These are phyloP conservation scores for Adelosebastes latens DNA, from an alignment of 2,797 vertebrate species.

Conservation along the genomic window DNA sequence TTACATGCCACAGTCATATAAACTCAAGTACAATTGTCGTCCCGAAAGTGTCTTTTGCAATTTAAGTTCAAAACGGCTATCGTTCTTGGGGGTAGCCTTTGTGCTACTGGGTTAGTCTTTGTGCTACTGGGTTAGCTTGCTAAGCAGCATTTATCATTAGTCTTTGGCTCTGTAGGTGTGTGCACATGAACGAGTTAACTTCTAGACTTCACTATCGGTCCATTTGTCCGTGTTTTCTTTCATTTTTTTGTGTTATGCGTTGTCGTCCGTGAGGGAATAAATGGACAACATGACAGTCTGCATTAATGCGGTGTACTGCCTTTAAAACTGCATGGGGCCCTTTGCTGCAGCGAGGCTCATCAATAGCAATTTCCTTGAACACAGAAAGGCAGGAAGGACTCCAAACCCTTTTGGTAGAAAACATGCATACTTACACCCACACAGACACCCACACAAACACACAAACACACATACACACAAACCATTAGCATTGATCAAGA, in stretches of 20 bases:
- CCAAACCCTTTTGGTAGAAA: slow-evolving; percentile 10
- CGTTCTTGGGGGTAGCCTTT: too few relatives aligned
- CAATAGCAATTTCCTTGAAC: slow-evolving; percentile 67
- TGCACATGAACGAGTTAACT: too few relatives aligned
- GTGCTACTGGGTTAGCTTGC: too few relatives aligned
- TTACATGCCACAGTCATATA: too few relatives aligned
- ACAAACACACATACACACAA: not conserved
- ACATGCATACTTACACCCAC: not conserved
- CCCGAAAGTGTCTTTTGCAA: too few relatives aligned
- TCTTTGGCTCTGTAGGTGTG: too few relatives aligned
- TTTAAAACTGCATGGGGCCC: slow-evolving; percentile 26
- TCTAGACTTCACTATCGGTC: fast-evolving
- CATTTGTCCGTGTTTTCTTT: too few relatives aligned
- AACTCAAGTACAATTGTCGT: too few relatives aligned
- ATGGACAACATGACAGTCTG: slow-evolving; percentile 24
- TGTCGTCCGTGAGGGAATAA: not conserved
- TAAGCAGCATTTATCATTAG: too few relatives aligned
- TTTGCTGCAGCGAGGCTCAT: slow-evolving; percentile 31
- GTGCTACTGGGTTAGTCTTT: too few relatives aligned
- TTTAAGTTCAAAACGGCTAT: too few relatives aligned
- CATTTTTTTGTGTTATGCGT: fast-evolving
- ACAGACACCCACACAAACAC: not conserved
- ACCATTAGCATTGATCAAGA: slow-evolving; percentile 57
- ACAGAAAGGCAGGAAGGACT: slow-evolving; percentile 34
- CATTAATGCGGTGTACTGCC: slow-evolving; percentile 24